Evolutionary conservation across 1,140 invertebrate genomes (phyloP).

Genomic region (Vanessa tameamea): DNA sequence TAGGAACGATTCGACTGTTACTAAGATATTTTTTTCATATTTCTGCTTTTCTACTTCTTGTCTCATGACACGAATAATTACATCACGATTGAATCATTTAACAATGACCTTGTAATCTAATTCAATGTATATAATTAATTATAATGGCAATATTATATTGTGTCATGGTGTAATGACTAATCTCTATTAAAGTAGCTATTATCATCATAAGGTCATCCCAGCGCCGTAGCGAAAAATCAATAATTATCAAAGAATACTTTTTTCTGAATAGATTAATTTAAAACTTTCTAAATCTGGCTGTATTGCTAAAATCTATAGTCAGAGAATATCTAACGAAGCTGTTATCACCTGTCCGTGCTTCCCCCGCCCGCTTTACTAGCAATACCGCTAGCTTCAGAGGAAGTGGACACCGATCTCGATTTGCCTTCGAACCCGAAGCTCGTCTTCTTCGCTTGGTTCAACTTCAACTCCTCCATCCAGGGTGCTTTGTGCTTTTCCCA

Average conservation of each 20-base stretch:
- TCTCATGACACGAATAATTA: conserved; percentile 20
- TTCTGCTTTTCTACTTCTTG: not conserved
- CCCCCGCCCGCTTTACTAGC: conserved; percentile 45
- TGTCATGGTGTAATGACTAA: conserved; percentile 7
- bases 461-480: conserved; percentile 86
- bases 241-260: too few relatives aligned
- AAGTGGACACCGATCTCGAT: conserved; percentile 57
- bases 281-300: too few relatives aligned
- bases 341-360: conserved; percentile 55
- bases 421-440: conserved; percentile 61
- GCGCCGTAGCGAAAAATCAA: not conserved
- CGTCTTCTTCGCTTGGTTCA: conserved; percentile 84
- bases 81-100: conserved; percentile 30
- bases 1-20: not conserved
- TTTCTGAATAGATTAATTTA: too few relatives aligned
- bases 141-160: not conserved
- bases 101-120: conserved; percentile 6
- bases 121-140: not conserved
- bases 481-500: conserved; percentile 84
- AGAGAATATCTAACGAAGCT: too few relatives aligned
- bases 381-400: conserved; percentile 34
- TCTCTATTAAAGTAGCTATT: not conserved
- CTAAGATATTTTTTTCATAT: not conserved
- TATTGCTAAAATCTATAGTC: too few relatives aligned
- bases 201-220: not conserved